Percentiles rank a stretch among this genome's conserved stretches.
phyloP scores from a whole-genome alignment of 2,888 invertebrate genomes.

The Xanthorhoe spadicearia region DNA sequence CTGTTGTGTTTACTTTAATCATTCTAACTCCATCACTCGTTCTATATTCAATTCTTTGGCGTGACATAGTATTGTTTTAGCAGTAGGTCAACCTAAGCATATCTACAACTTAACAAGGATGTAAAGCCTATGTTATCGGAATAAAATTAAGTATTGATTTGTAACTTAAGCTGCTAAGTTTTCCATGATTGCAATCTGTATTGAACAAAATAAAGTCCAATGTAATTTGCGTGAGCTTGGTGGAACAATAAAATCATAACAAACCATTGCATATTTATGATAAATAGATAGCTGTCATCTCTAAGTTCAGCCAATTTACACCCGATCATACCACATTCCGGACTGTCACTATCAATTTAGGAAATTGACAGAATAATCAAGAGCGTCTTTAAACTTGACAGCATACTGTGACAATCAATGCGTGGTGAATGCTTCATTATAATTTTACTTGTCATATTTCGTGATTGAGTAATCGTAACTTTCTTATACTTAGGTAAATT shows the following conservation, averaged over 20 bases:
- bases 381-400: background rate
- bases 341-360: background rate
- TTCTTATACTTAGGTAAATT: no score
- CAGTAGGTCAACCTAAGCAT: slow-evolving; percentile 3
- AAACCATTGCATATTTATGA: no score
- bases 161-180: background rate
- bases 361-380: background rate
- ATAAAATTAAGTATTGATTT: background rate
- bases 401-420: background rate
- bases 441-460: no score
- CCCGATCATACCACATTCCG: background rate
- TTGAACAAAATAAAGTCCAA: background rate
- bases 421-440: no score
- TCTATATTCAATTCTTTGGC: slow-evolving; percentile 53
- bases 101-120: background rate
- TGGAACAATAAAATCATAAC: no score
- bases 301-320: background rate
- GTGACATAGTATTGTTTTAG: slow-evolving; percentile 12
- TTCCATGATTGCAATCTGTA: background rate
- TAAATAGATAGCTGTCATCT: no score
- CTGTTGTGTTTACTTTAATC: slow-evolving; percentile 58
- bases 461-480: no score
- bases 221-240: background rate
- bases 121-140: background rate
- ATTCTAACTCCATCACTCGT: slow-evolving; percentile 52